A percentile compares a stretch with the other conserved stretches of the same genome.
Evolutionary conservation across 2,113 vertebrate genomes (phyloP).

Genomic region (Penelope pileata): DNA sequence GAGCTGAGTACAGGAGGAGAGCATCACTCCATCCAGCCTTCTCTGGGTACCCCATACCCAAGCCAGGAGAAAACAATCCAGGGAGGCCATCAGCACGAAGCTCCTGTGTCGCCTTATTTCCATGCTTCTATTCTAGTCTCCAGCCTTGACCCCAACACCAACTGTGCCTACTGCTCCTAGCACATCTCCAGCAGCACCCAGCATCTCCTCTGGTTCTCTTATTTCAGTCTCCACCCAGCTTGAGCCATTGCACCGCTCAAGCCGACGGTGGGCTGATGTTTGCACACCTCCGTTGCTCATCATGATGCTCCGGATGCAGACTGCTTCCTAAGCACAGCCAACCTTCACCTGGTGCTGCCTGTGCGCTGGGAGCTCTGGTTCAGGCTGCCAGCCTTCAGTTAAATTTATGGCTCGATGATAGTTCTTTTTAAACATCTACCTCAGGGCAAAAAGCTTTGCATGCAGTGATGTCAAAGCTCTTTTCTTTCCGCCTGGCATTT

Average conservation of each 20-base stretch:
- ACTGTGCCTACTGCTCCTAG: background rate
- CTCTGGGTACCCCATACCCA: accelerated
- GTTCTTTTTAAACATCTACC: background rate
- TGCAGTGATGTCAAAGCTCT: background rate
- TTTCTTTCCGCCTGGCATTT: background rate
- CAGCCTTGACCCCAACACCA: background rate
- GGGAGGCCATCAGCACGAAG: background rate
- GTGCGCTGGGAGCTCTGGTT: background rate
- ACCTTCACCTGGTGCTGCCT: background rate
- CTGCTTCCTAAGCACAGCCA: background rate
- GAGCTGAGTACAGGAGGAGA: too few relatives aligned
- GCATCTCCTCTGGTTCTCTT: background rate
- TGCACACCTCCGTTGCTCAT: slow-evolving; percentile 13
- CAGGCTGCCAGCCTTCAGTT: background rate
- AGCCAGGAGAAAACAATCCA: background rate
- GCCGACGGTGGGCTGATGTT: background rate
- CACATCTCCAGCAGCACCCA: accelerated
- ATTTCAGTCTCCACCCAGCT: background rate
- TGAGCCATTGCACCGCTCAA: background rate
- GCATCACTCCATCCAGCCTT: background rate
- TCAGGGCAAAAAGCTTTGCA: background rate
- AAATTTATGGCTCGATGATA: slow-evolving; percentile 18
- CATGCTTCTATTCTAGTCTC: background rate
- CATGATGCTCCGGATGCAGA: background rate
- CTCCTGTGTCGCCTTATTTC: background rate